These are phyloP conservation scores for Prorops nasuta DNA, from an alignment of 1,140 invertebrate species.

Conservation along the genomic window DNA sequence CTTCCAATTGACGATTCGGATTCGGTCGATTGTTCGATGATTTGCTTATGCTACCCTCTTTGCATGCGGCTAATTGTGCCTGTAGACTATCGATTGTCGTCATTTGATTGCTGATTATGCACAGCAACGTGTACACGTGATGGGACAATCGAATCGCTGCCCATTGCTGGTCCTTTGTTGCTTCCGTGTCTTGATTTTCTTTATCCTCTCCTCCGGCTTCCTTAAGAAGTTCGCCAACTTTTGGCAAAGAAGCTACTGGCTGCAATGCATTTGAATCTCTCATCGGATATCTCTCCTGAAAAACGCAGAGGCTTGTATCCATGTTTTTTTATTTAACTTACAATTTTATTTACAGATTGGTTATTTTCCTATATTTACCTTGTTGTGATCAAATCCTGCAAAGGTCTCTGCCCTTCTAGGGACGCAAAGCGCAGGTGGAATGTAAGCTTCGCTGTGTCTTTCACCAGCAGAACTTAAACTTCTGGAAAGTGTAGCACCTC, in stretches of 20 bases:
- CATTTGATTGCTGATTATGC: slow-evolving; percentile 81
- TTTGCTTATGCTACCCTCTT: slow-evolving; percentile 44
- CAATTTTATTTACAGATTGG: background rate
- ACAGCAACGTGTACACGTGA: slow-evolving; percentile 78
- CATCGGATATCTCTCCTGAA: slow-evolving; percentile 56
- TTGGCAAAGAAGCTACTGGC: slow-evolving; percentile 25
- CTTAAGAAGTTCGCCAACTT: slow-evolving; percentile 24
- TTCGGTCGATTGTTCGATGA: slow-evolving; percentile 58
- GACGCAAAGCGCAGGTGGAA: slow-evolving; percentile 70
- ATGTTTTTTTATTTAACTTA: slow-evolving; percentile 8
- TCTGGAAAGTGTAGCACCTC: slow-evolving; percentile 76
- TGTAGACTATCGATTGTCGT: slow-evolving; percentile 78
- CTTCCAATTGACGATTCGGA: slow-evolving; percentile 67
- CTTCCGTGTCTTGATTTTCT: slow-evolving; percentile 25
- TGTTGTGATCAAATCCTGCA: slow-evolving; percentile 84
- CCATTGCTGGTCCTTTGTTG: slow-evolving; percentile 64
- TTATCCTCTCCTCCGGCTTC: slow-evolving; percentile 29
- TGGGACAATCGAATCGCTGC: slow-evolving; percentile 75
- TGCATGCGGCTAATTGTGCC: slow-evolving; percentile 62
- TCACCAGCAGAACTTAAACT: slow-evolving; percentile 91
- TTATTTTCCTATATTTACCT: slow-evolving; percentile 40
- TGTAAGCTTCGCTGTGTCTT: slow-evolving; percentile 78
- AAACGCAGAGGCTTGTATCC: slow-evolving; percentile 12
- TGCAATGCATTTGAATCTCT: slow-evolving; percentile 49
- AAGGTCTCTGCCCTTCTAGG: slow-evolving; percentile 92